Evolutionary conservation across 2,113 vertebrate genomes (phyloP).

Genomic region (Gracilinanus agilis): DNA sequence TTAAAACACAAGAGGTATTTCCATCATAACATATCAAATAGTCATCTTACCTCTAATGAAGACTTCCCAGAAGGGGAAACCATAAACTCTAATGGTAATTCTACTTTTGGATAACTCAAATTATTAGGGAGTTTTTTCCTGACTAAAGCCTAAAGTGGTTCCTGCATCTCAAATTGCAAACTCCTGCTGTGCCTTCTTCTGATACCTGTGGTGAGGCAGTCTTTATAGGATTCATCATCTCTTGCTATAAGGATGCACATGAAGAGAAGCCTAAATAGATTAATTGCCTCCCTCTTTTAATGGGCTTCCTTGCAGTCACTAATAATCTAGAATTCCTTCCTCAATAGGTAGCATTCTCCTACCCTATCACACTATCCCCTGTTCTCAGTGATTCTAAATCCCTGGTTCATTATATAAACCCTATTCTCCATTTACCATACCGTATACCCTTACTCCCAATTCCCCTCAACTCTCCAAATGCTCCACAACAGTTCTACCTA

Average conservation of each 20-base stretch:
- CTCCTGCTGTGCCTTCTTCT: background rate
- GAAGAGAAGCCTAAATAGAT: too few relatives aligned
- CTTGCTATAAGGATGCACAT: background rate
- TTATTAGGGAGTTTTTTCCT: background rate
- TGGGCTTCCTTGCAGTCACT: background rate
- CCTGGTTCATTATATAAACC: too few relatives aligned
- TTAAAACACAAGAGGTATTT: background rate
- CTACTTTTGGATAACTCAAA: background rate
- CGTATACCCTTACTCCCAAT: too few relatives aligned
- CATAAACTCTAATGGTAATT: background rate
- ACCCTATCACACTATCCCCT: background rate
- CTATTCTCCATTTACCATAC: too few relatives aligned
- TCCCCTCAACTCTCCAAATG: background rate
- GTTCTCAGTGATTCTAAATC: too few relatives aligned
- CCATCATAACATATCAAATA: background rate
- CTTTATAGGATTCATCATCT: background rate
- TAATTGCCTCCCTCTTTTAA: background rate
- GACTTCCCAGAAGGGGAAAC: background rate
- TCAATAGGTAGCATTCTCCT: background rate
- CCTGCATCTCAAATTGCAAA: background rate
- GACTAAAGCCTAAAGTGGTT: background rate
- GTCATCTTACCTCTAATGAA: background rate
- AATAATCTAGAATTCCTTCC: background rate
- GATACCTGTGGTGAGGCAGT: background rate
- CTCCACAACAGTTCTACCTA: background rate